These are phyloP conservation scores for Stratiomys singularior DNA, from an alignment of 2,888 invertebrate genomes.

Conservation along the genomic window DNA sequence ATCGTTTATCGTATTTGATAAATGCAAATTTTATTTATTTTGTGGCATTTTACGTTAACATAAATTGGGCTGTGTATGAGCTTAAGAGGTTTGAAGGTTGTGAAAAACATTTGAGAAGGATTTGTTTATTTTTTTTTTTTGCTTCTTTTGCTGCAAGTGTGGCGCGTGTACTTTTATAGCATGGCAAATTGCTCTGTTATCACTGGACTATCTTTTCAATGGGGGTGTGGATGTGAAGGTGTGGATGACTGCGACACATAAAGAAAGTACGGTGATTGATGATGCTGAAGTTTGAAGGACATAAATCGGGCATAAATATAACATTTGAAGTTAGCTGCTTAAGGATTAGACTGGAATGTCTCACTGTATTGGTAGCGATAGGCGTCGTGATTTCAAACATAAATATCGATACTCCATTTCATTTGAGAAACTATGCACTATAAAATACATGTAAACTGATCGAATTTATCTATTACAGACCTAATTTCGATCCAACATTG, in stretches of 20 bases:
- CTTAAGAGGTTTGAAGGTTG: conserved; percentile 8
- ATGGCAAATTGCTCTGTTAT: conserved; percentile 6
- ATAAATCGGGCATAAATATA: no score
- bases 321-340: no score
- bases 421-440: no score
- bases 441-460: no score
- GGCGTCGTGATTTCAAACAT: no score
- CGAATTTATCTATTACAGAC: no score
- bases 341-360: no score
- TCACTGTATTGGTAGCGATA: no score
- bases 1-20: conserved; percentile 52
- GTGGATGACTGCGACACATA: background rate
- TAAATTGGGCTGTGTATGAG: background rate
- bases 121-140: background rate
- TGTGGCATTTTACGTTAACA: conserved; percentile 20
- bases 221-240: background rate
- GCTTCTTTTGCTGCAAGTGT: background rate
- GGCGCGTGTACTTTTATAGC: background rate
- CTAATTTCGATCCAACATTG: no score
- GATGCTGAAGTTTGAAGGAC: background rate
- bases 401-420: no score
- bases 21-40: conserved; percentile 52
- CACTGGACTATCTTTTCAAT: background rate
- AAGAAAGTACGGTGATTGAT: background rate
- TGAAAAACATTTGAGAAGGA: background rate